Evolutionary conservation across 2,888 invertebrate species (phyloP).

Genomic region (Hetaerina titia): DNA sequence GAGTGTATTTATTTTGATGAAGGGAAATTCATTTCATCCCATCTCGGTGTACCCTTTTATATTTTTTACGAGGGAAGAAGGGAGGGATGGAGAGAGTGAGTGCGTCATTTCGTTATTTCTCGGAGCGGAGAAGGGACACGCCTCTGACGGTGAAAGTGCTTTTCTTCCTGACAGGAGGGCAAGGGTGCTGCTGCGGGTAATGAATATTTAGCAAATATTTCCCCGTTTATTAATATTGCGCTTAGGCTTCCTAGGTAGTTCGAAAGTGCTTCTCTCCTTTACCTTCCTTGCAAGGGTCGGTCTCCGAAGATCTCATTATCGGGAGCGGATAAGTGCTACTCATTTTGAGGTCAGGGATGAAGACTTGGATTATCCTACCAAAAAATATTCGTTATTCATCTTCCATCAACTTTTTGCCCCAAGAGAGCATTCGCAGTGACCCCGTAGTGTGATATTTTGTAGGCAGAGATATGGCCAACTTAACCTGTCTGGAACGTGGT

Average conservation of each 20-base stretch:
- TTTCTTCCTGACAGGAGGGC: neutral
- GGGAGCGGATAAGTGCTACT: too few species aligned
- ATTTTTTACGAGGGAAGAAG: neutral
- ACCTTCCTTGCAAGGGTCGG: neutral
- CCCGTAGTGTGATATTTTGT: too few species aligned
- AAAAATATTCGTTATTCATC: too few species aligned
- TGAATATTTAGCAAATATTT: conserved; percentile 31
- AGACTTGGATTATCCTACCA: too few species aligned
- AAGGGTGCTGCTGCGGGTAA: neutral
- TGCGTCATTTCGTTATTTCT: neutral
- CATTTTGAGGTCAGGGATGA: too few species aligned
- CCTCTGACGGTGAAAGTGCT: neutral
- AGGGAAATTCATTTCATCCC: neutral
- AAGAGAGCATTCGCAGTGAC: too few species aligned
- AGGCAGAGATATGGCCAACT: too few species aligned
- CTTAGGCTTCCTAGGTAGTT: neutral
- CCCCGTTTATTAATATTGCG: neutral
- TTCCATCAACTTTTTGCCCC: too few species aligned
- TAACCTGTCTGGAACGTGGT: too few species aligned
- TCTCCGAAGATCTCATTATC: neutral
- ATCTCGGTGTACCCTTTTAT: neutral
- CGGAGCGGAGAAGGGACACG: neutral
- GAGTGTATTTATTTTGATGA: neutral
- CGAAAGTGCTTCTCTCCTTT: neutral
- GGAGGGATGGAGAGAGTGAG: neutral